phyloP scores from a whole-genome alignment of 2,888 invertebrate species.

The Pyrrhia umbra region DNA sequence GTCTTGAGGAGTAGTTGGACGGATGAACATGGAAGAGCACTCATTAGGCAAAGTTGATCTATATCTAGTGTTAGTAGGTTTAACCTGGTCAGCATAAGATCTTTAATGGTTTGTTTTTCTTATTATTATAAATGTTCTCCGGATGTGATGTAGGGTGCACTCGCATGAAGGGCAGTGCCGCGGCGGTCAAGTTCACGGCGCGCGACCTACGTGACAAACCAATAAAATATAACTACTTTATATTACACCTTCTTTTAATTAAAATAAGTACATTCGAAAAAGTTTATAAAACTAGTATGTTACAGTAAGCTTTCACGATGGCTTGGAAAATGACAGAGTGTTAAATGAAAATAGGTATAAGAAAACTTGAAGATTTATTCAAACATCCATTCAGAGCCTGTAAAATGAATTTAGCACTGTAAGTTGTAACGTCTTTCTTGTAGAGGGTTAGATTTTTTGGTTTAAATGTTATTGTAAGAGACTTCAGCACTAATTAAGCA shows the following conservation, averaged over 20 bases:
- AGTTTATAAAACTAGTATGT: constrained; percentile 11
- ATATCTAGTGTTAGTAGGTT: too few relatives aligned
- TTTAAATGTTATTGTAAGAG: too few relatives aligned
- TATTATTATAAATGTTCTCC: constrained; percentile 30
- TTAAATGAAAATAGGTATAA: background rate
- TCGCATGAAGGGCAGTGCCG: constrained; percentile 47
- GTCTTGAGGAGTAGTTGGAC: too few relatives aligned
- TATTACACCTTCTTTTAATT: constrained; percentile 39
- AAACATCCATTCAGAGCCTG: background rate
- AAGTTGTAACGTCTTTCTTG: constrained; percentile 9
- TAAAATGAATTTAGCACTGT: constrained; percentile 6
- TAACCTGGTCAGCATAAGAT: too few relatives aligned
- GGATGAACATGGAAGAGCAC: too few relatives aligned
- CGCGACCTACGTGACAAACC: constrained; percentile 52
- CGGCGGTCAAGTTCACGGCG: constrained; percentile 63
- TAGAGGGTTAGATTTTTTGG: background rate
- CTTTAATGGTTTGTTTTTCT: background rate
- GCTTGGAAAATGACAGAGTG: background rate
- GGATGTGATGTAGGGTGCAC: constrained; percentile 41
- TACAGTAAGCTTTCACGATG: background rate
- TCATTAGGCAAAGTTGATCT: too few relatives aligned
- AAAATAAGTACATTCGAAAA: constrained; percentile 2
- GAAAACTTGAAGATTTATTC: background rate
- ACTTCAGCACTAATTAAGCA: too few relatives aligned
- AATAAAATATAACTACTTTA: constrained; percentile 55